Percentiles rank a stretch among this genome's conserved stretches.
Conservation (phyloP, 2,113 vertebrate species). For the Chelonoidis abingdonii region DNA sequence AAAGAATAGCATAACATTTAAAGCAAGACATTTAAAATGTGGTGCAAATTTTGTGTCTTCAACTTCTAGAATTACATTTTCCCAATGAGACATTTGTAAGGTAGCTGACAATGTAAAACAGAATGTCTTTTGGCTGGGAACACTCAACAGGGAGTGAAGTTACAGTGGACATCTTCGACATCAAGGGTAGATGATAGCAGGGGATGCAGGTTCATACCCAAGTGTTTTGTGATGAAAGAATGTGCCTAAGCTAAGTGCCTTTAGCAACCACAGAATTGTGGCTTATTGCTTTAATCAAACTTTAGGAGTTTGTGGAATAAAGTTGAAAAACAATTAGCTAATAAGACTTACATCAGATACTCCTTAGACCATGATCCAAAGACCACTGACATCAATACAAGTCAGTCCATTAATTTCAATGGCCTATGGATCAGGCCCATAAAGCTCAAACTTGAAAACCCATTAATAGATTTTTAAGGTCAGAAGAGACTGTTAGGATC, state of each 20-base stretch:
- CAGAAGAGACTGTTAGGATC: fast-evolving
- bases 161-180: not conserved
- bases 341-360: fast-evolving
- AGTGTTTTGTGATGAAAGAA: not conserved
- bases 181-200: not conserved
- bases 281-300: not conserved
- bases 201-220: not conserved
- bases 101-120: not conserved
- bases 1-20: conserved; percentile 5
- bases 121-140: not conserved
- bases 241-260: not conserved
- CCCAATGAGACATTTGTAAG: not conserved
- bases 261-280: fast-evolving
- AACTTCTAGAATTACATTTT: not conserved
- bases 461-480: not conserved
- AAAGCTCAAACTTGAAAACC: fast-evolving
- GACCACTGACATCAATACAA: fast-evolving
- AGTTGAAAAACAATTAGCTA: not conserved
- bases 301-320: not conserved
- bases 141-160: not conserved
- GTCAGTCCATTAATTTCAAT: not conserved
- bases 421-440: not conserved
- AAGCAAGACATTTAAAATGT: conserved; percentile 25
- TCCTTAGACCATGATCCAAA: fast-evolving
- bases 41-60: conserved; percentile 4